Conservation (phyloP, 2,113 vertebrate species). For the Leucopsar rothschildi region DNA sequence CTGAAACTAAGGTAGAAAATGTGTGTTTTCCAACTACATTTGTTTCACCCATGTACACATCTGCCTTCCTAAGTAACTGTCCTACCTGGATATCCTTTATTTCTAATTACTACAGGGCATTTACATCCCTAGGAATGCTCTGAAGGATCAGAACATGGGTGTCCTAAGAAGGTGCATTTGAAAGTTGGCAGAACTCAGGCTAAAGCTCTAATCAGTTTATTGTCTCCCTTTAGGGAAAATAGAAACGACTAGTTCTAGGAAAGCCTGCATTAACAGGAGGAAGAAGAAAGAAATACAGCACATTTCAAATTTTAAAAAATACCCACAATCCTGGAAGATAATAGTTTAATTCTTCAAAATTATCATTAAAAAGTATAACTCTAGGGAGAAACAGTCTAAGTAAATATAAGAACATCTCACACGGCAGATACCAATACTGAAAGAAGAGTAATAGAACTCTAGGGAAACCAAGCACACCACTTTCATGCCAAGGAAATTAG, state of each 20-base stretch:
- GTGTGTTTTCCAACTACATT: background rate
- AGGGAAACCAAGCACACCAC: background rate
- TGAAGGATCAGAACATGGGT: background rate
- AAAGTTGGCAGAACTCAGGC: background rate
- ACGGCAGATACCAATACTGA: background rate
- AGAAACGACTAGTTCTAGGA: background rate
- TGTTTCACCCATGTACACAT: background rate
- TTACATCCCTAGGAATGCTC: background rate
- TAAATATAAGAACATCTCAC: background rate
- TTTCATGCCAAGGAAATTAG: conserved; percentile 32
- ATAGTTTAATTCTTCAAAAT: background rate
- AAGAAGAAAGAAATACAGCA: background rate
- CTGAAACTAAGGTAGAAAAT: background rate
- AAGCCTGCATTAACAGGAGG: background rate
- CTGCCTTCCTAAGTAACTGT: background rate
- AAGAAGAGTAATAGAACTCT: background rate
- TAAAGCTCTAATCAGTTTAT: background rate
- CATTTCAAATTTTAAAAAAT: background rate
- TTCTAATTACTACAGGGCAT: background rate
- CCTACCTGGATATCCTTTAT: background rate
- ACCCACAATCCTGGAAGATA: background rate
- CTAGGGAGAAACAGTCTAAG: background rate
- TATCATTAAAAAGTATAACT: background rate
- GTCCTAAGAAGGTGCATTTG: rapidly evolving
- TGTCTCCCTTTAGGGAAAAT: background rate